Evolutionary conservation across 2,797 vertebrate species (phyloP).

Genomic region (Mycteria americana): DNA sequence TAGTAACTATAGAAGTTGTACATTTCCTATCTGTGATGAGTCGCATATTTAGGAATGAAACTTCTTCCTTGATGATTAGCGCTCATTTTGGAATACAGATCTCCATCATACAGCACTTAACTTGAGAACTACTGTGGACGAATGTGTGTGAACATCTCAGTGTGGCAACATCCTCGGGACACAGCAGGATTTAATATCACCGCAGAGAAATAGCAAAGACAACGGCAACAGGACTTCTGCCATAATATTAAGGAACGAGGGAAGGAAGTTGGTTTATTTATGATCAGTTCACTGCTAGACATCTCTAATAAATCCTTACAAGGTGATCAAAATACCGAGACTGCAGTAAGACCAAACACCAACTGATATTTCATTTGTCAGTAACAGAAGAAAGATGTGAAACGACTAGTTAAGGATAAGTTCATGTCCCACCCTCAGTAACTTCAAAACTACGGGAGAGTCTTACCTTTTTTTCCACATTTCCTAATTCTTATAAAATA

Average conservation of each 20-base stretch:
- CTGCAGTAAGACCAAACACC: not conserved
- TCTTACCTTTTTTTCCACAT: not conserved
- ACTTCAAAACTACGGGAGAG: not conserved
- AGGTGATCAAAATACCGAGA: not conserved
- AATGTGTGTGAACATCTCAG: not conserved
- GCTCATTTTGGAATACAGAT: not conserved
- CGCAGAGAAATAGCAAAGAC: not conserved
- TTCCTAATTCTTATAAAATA: not conserved
- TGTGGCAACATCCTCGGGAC: not conserved
- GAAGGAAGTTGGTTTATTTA: not conserved
- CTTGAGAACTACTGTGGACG: rapidly evolving
- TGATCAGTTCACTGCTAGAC: not conserved
- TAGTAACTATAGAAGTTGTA: not conserved
- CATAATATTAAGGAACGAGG: not conserved
- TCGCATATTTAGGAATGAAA: not conserved
- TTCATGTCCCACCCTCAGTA: not conserved
- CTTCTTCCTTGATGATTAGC: not conserved
- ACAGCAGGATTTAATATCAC: not conserved
- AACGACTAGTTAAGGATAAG: not conserved
- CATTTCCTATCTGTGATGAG: not conserved
- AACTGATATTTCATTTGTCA: not conserved
- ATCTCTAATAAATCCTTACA: not conserved
- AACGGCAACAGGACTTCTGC: not conserved
- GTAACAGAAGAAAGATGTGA: not conserved
- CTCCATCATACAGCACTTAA: not conserved